Base-by-base conservation (phyloP, 2,797 vertebrate genomes). In the Galaxias olidus region DNA sequence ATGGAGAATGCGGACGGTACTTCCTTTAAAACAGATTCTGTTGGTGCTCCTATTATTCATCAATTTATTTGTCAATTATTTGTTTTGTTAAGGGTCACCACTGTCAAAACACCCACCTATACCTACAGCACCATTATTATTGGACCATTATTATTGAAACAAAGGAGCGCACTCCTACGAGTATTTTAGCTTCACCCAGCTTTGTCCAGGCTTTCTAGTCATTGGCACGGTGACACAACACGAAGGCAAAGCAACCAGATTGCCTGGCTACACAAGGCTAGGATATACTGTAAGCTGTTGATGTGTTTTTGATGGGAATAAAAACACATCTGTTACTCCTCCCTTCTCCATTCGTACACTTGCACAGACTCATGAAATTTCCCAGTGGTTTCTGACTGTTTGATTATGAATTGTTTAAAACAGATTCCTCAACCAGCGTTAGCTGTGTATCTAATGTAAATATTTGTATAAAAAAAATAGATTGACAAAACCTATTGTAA, bases 391-490 rank as follows among this genome's bases (percentile, higher is more conserved):
- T n/a, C n/a, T 72, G 45, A 70, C 74, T 79, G 78, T 83, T 69
- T 74, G 65, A 83, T 80, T 74, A 73, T 40, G 63, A 61, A 50
- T 4, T 13, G 40, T 51, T 46, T 69, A 84, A 74, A 77, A 75
- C 68, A 69, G n/a, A 20, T 82, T 80, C 72, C 55, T 73, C 63
- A 55, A 78, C 30, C 76, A 68, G 45, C 20, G 56, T 86, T 17
- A 46, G 69, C 73, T 77, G 81, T 75, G 65, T 80, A 76, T 86
- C 87, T 67, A 78, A 81, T 89, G 86, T 87, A 84, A 73, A 82
- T 87, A 85, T 78, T 59, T 83, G 56, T 81, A 82, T 64, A 81
- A 73, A 77, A 71, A 77, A 71, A 76, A 74, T n/a, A n/a, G 69
- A 79, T 75, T 57, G 59, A 74, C 54, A 71, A 61, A 74, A 65